Conservation (phyloP, 2,888 invertebrate species). For the Yponomeuta plumbellus region DNA sequence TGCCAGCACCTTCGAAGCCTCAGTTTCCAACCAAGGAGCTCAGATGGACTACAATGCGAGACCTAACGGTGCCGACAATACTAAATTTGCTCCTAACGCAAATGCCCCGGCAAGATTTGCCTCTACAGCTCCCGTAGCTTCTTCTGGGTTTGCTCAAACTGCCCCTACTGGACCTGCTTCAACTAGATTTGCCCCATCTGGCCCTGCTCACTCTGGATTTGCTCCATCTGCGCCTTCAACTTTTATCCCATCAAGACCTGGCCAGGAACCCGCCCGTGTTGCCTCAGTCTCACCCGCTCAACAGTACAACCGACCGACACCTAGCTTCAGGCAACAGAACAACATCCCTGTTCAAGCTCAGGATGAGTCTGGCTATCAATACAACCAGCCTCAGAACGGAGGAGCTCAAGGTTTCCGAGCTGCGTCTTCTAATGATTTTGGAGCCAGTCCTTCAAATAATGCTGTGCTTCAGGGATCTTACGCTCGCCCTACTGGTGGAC, state of each 20-base stretch:
- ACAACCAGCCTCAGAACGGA: slow-evolving; percentile 30
- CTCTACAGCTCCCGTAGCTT: background rate
- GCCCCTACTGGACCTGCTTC: background rate
- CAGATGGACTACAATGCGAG: background rate
- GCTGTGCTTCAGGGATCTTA: background rate
- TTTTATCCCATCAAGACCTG: slow-evolving; percentile 6
- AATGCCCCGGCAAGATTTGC: background rate
- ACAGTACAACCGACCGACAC: slow-evolving; percentile 2
- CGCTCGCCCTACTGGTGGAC: background rate
- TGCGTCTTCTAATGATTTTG: slow-evolving; percentile 2
- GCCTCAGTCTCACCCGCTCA: background rate
- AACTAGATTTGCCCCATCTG: background rate
- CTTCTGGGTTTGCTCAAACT: background rate
- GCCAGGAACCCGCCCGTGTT: background rate
- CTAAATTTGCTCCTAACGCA: background rate
- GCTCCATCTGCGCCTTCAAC: background rate
- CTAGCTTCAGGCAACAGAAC: background rate
- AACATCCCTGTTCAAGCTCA: background rate
- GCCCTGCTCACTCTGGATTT: background rate
- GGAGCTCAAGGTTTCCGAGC: slow-evolving; percentile 7
- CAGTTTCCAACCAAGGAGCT: slow-evolving; percentile 21
- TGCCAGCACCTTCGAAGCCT: background rate
- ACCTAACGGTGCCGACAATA: background rate
- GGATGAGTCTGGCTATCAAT: slow-evolving; percentile 18
- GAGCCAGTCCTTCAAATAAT: slow-evolving; percentile 13